Evolutionary conservation across 1,140 invertebrate genomes (phyloP).

Genomic region (Cryptotermes secundus): DNA sequence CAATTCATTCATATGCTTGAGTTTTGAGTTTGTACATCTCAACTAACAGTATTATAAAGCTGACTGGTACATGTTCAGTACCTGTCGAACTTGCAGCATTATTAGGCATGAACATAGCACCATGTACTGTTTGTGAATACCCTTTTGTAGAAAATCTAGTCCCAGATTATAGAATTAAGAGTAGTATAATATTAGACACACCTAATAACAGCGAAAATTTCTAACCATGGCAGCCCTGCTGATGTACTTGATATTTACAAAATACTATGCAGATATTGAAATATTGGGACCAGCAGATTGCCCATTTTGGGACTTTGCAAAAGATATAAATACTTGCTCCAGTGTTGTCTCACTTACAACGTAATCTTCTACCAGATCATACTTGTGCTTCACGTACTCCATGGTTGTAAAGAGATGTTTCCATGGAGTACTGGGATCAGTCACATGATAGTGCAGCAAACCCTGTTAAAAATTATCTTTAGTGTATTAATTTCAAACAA

Average conservation of each 20-base stretch:
- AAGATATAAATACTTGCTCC: constrained; percentile 57
- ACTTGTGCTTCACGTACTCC: constrained; percentile 50
- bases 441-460: constrained; percentile 58
- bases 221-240: background rate
- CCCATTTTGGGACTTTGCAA: constrained; percentile 39
- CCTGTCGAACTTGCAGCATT: too few species aligned
- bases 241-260: background rate
- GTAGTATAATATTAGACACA: too few species aligned
- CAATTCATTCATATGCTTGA: too few species aligned
- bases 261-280: background rate
- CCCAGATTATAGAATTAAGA: too few species aligned
- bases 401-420: constrained; percentile 56
- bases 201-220: too few species aligned
- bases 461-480: constrained; percentile 44
- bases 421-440: constrained; percentile 47
- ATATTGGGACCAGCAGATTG: background rate
- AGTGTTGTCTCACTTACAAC: constrained; percentile 63
- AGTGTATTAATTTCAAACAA: too few species aligned
- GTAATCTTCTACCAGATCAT: constrained; percentile 57
- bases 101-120: too few species aligned
- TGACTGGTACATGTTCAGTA: too few species aligned
- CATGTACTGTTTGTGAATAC: too few species aligned
- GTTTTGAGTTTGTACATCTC: too few species aligned
- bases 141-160: too few species aligned
- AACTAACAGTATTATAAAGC: too few species aligned